phyloP scores from a whole-genome alignment of 2,888 invertebrate species.

The Lasius platythorax region DNA sequence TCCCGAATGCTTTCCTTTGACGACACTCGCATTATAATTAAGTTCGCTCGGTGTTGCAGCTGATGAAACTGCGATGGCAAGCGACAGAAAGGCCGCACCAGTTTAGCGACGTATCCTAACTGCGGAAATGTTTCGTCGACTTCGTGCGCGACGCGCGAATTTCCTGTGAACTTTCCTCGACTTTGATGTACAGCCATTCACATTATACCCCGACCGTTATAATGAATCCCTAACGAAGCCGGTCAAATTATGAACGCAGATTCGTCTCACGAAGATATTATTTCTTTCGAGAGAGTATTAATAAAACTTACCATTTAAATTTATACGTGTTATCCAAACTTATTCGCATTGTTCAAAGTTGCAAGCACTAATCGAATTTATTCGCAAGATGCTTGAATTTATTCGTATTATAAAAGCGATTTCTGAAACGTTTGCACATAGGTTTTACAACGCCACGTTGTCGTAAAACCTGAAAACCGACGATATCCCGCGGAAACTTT shows the following conservation, averaged over 20 bases:
- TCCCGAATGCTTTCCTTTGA: conserved; percentile 28
- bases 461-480: neutral
- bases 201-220: conserved; percentile 8
- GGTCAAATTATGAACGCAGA: conserved; percentile 17
- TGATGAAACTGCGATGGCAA: conserved; percentile 20
- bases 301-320: neutral
- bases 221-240: conserved; percentile 38
- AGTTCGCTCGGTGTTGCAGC: conserved; percentile 32
- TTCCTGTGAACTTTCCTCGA: conserved; percentile 26
- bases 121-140: conserved; percentile 45
- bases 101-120: conserved; percentile 23
- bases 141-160: conserved; percentile 19
- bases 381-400: neutral
- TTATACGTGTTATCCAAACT: neutral
- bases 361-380: neutral
- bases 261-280: conserved; percentile 22
- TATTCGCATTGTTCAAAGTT: neutral
- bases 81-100: conserved; percentile 9
- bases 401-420: conserved; percentile 18
- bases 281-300: conserved; percentile 10
- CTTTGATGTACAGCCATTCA: conserved; percentile 39
- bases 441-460: neutral
- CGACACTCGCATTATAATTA: conserved; percentile 34
- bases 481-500: conserved; percentile 21
- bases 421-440: neutral